phyloP scores from a whole-genome alignment of 2,113 vertebrate genomes.

The Hemicordylus capensis region DNA sequence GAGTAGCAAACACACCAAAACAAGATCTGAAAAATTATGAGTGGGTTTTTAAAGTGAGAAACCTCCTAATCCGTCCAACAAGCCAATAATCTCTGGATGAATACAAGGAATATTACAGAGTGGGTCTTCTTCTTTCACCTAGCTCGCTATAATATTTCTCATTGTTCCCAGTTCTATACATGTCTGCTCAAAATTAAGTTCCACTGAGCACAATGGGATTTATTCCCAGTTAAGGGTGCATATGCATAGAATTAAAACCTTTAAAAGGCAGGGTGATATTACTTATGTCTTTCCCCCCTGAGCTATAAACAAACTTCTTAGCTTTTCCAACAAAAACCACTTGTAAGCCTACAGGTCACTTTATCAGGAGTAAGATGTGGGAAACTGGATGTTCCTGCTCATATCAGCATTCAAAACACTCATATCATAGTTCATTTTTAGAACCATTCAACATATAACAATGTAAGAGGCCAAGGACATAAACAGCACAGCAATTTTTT shows the following conservation, averaged over 20 bases:
- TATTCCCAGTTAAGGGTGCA: background rate
- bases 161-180: background rate
- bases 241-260: background rate
- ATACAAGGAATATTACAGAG: background rate
- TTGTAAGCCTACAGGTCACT: background rate
- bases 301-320: background rate
- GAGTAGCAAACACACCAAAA: background rate
- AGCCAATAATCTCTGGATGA: background rate
- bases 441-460: background rate
- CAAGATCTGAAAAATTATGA: conserved; percentile 15
- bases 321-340: background rate
- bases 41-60: background rate
- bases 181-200: background rate
- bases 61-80: background rate
- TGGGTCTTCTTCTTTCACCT: background rate
- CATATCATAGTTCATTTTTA: background rate
- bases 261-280: background rate
- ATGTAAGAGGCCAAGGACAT: background rate
- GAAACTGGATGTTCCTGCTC: background rate
- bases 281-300: background rate
- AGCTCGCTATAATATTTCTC: background rate
- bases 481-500: background rate
- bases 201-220: background rate
- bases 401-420: background rate
- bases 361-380: background rate